These are phyloP conservation scores for Bungarus multicinctus DNA, from an alignment of 2,113 vertebrate species.

Conservation along the genomic window DNA sequence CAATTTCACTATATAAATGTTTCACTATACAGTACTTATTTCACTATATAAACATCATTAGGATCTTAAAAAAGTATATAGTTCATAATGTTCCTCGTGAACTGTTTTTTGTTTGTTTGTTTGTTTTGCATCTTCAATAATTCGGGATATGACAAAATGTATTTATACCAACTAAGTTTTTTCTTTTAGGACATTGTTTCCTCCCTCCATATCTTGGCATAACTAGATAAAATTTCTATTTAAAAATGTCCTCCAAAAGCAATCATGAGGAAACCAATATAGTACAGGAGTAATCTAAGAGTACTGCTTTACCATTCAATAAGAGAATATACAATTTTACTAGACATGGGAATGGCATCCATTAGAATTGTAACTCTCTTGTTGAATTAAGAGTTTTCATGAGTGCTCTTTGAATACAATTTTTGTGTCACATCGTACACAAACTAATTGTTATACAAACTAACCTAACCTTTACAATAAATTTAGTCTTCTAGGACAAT, in stretches of 20 bases:
- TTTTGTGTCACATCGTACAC: not conserved
- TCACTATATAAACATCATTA: not conserved
- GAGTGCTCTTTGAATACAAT: not conserved
- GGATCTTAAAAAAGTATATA: not conserved
- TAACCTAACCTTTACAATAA: not conserved
- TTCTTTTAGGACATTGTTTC: not conserved
- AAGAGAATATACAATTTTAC: not conserved
- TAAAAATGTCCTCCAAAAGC: not conserved
- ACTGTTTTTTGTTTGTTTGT: not conserved
- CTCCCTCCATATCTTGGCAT: not conserved
- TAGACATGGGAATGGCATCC: not conserved
- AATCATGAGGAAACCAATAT: not conserved
- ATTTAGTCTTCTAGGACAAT: not conserved
- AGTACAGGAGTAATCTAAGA: not conserved
- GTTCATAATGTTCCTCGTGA: not conserved
- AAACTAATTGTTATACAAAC: not conserved
- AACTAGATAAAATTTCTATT: not conserved
- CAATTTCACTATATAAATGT: not conserved
- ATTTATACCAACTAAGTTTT: not conserved
- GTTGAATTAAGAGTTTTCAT: not conserved
- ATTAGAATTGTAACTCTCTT: not conserved
- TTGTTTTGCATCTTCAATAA: not conserved
- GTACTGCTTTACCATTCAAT: not conserved
- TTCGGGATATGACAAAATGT: not conserved
- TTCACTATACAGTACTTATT: not conserved